A percentile compares a stretch with the other conserved stretches of the same genome.
These are phyloP conservation scores for Champsocephalus gunnari DNA, from an alignment of 2,797 vertebrate species.

Conservation along the genomic window DNA sequence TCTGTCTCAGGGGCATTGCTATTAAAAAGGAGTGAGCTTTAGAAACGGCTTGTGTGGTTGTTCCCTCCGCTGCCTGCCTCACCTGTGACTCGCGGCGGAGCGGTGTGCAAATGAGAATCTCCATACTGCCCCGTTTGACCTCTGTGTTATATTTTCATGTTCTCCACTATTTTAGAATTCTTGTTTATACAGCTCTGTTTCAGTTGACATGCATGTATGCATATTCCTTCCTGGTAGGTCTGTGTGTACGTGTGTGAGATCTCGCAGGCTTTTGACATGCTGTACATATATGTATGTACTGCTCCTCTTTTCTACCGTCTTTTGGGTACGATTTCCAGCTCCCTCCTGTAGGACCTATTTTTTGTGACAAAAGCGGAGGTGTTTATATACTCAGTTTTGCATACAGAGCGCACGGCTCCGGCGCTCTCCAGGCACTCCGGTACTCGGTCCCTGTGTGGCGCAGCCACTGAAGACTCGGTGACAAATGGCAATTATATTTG, in stretches of 20 bases:
- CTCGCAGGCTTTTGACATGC: conserved; percentile 50
- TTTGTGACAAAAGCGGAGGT: conserved; percentile 82
- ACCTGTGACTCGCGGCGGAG: conserved; percentile 66
- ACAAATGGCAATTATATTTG: conserved; percentile 93
- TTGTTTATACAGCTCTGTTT: conserved; percentile 84
- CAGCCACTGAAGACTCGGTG: conserved; percentile 83
- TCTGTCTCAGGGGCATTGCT: conserved; percentile 78
- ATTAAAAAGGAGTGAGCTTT: conserved; percentile 80
- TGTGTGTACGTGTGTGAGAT: conserved; percentile 25
- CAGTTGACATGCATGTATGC: conserved; percentile 78
- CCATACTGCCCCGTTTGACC: conserved; percentile 79
- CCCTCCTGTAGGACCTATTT: conserved; percentile 86
- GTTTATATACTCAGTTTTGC: conserved; percentile 84
- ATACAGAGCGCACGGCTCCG: conserved; percentile 77
- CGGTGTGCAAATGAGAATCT: conserved; percentile 79
- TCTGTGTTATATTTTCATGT: conserved; percentile 78
- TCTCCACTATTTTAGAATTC: conserved; percentile 79
- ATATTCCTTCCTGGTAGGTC: conserved; percentile 80
- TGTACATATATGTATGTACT: neutral
- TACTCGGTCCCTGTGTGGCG: conserved; percentile 81
- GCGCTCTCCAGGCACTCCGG: conserved; percentile 74
- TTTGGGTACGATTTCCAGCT: conserved; percentile 85
- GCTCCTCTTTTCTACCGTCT: conserved; percentile 71
- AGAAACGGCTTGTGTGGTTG: conserved; percentile 65
- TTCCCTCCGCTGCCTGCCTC: conserved; percentile 64